phyloP scores from a whole-genome alignment of 1,140 invertebrate species.

The Apis dorsata region DNA sequence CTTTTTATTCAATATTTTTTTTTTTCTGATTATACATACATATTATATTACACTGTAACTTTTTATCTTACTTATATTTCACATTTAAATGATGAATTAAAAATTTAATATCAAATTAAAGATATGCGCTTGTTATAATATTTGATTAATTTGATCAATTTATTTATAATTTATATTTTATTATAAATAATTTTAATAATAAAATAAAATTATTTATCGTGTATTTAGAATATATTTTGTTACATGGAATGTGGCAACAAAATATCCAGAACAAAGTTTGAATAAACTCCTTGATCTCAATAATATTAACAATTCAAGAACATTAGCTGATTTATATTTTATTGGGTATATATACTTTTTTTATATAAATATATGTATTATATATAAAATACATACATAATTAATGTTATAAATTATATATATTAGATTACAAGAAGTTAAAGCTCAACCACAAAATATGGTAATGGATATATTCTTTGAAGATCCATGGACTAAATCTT shows the following conservation, averaged over 20 bases:
- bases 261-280: conserved; percentile 85
- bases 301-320: conserved; percentile 80
- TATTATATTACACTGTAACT: background rate
- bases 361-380: conserved; percentile 3
- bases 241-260: conserved; percentile 93
- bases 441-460: conserved; percentile 92
- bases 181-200: conserved; percentile 7
- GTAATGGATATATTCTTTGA: conserved; percentile 89
- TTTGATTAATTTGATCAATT: background rate
- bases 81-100: background rate
- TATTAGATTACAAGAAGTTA: conserved; percentile 92
- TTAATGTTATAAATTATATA: conserved; percentile 34
- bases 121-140: background rate
- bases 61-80: background rate
- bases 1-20: background rate
- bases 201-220: background rate
- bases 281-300: conserved; percentile 85
- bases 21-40: background rate
- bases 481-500: conserved; percentile 90
- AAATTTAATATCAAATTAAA: background rate
- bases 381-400: background rate
- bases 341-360: conserved; percentile 82
- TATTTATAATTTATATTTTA: background rate
- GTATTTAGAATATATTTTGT: conserved; percentile 85
- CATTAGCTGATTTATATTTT: conserved; percentile 89